Evolutionary conservation across 2,797 vertebrate species (phyloP).

Genomic region (Hypotaenidia okinawae): DNA sequence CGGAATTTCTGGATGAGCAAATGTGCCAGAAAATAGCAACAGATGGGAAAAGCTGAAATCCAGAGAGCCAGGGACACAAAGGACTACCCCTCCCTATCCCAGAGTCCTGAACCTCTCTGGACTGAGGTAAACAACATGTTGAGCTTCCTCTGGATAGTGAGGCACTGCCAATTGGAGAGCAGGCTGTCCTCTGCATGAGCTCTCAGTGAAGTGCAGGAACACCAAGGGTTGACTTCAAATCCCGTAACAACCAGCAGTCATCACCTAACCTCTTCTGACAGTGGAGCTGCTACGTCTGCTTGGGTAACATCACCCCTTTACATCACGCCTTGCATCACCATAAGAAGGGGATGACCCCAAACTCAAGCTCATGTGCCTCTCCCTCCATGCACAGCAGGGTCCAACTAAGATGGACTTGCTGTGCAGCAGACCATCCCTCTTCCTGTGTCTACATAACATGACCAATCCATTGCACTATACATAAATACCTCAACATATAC

Average conservation of each 20-base stretch:
- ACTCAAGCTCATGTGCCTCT: neutral
- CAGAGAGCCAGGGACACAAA: neutral
- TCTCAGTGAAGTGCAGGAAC: neutral
- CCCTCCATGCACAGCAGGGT: neutral
- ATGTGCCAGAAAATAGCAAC: neutral
- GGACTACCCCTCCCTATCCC: neutral
- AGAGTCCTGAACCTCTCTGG: neutral
- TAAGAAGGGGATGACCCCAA: neutral
- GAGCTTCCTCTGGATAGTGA: neutral
- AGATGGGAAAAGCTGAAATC: neutral
- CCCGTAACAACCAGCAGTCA: rapidly evolving
- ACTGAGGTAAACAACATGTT: neutral
- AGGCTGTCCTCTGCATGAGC: neutral
- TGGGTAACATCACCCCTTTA: neutral
- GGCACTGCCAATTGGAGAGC: neutral
- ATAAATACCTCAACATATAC: neutral
- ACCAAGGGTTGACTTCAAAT: neutral
- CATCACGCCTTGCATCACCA: neutral
- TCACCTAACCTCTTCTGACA: neutral
- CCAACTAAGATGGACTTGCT: neutral
- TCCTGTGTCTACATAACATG: neutral
- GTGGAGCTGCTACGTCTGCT: neutral
- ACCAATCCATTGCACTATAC: rapidly evolving
- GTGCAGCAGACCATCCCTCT: neutral
- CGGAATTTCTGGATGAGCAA: neutral